Base-by-base conservation (phyloP, 2,113 vertebrate species). In the Etia nguti region DNA sequence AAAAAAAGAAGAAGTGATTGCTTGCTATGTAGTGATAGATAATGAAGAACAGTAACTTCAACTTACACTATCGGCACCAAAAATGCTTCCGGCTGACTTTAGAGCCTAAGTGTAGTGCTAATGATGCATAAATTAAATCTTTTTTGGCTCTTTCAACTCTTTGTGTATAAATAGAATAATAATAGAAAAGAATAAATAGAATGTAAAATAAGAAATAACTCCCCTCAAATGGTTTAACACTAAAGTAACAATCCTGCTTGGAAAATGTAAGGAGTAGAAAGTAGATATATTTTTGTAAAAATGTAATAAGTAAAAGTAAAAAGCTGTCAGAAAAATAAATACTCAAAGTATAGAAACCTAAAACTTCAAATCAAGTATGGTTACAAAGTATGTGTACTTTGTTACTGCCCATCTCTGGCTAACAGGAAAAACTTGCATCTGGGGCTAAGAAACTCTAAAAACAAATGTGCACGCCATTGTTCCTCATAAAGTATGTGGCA, bases 21-120 rank as follows among this genome's bases (percentile, higher is more conserved):
- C n/a, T 70, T 70, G 38, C n/a, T 73, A 22, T 46, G 22, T 73
- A 46, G 22, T 13, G 24, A 43, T 73, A 46, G 38, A 46, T 46
- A 12, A 38, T 10, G 65, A 70, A 70, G 38, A 43, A 70, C 38
- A 24, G 36, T 70, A 24, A 70, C n/a, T 24, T 43, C 38, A 1
- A 6, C 65, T 70, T 43, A 70, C n/a, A 70, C 22, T 10, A 46
- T 16, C 5, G 46, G 38, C 5, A 73, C 38, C 22, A 18, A 0
- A 0, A 73, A 46, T 26, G 13, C 65, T 46, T 46, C 65, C 22
- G 13, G 38, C 22, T 43, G 38, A 46, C 3, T 15, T 46, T 26
- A 16, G 26, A 5, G 0, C 0, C n/a, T 6, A 16, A 8, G 13
- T 73, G 22, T 43, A 0, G 65, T 4, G 3, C 13, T 26, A 73